Evolutionary conservation across 2,888 invertebrate species (phyloP), one percentile per base, ranked within the genome.

Genomic region (Acanthosepion lycidas): DNA sequence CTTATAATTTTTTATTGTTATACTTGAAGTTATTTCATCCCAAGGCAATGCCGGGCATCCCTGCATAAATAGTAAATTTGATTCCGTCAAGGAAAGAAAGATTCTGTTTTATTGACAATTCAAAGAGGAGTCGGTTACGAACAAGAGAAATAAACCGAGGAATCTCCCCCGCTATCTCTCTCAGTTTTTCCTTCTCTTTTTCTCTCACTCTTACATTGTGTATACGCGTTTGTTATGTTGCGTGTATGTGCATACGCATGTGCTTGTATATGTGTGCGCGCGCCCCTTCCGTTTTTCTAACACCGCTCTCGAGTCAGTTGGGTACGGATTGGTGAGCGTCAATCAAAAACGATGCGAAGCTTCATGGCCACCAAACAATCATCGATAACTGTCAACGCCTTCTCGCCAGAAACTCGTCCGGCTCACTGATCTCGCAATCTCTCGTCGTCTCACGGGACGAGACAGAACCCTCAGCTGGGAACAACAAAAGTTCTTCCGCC

Each of bases 341-440:
- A 9, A n/a, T n/a, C n/a, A n/a, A 33, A 9, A 18, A 2, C 78
- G 12, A 51, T 15, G 15, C 51, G 9, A 51, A 6, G 59, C 59
- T 59, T 18, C 59, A 59, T 59, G 15, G 12, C 78, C 78, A n/a
- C n/a, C 78, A 78, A 78, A 78, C n/a, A 78, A 78, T 78, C 78
- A 78, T 78, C 78, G 78, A 78, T 78, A 33, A 78, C n/a, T 78
- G 78, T 78, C 78, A 78, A 4, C n/a, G n/a, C n/a, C n/a, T 33
- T 78, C 78, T 78, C 78, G n/a, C n/a, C 78, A 78, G 78, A 78
- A 78, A n/a, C 78, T 33, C n/a, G 78, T 78, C 78, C 78, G 78
- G 78, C 78, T 78, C n/a, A 33, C n/a, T 78, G 78, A 78, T 78
- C 78, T 78, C n/a, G 78, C 78, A 33, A 78, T 78, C n/a, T 78